These are phyloP conservation scores for Thamnophis sirtalis DNA, from an alignment of 2,113 vertebrate species.

Conservation along the genomic window DNA sequence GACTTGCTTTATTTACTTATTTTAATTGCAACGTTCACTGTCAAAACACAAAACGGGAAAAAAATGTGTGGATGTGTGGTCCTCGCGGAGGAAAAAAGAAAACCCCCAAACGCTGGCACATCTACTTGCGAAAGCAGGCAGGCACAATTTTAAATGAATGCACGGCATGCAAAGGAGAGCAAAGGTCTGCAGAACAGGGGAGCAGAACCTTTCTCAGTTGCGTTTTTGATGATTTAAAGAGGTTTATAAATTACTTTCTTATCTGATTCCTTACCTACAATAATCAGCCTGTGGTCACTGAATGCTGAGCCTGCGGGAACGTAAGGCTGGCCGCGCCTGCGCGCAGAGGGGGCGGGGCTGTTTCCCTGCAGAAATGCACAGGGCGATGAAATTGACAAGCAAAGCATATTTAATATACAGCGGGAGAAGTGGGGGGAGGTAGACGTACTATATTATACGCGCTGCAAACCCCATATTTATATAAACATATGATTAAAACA, in stretches of 20 bases:
- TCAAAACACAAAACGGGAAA: not conserved
- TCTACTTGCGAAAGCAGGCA: slow-evolving; percentile 13
- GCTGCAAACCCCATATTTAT: slow-evolving; percentile 1
- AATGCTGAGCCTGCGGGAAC: slow-evolving; percentile 26
- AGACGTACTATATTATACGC: not conserved
- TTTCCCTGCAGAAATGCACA: slow-evolving; percentile 29
- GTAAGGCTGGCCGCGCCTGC: slow-evolving; percentile 49
- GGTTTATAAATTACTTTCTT: slow-evolving; percentile 35
- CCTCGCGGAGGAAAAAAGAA: not conserved
- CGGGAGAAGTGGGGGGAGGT: not conserved
- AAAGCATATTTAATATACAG: not conserved
- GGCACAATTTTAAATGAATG: not conserved
- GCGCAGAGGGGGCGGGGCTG: slow-evolving; percentile 41
- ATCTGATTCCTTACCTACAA: slow-evolving; percentile 53
- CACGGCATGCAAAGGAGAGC: slow-evolving; percentile 3
- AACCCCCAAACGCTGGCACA: slow-evolving; percentile 6
- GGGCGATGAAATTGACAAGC: not conserved
- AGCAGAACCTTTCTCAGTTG: not conserved
- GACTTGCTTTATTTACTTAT: not conserved
- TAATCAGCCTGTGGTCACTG: slow-evolving; percentile 39
- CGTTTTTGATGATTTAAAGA: slow-evolving; percentile 22
- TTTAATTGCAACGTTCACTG: not conserved
- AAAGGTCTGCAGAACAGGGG: not conserved
- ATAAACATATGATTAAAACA: slow-evolving; percentile 14
- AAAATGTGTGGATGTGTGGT: not conserved